A percentile compares a stretch with the other conserved stretches of the same genome.
These are phyloP conservation scores for Myioborus melanocephalus DNA, from an alignment of 2,797 vertebrate species.

Conservation along the genomic window DNA sequence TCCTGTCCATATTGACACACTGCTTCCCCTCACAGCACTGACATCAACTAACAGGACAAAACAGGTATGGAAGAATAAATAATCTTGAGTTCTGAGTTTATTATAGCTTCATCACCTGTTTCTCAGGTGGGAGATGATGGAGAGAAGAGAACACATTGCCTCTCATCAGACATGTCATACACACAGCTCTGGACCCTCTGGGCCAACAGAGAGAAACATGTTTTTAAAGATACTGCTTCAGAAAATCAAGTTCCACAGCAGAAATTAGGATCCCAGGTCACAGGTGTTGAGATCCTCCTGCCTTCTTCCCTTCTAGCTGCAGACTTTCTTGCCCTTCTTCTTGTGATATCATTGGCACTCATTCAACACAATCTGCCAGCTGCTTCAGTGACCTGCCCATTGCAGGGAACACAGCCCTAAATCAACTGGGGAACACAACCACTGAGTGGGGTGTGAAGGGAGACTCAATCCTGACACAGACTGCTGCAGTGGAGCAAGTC, in stretches of 20 bases:
- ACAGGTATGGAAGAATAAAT: not conserved
- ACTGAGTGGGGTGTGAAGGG: not conserved
- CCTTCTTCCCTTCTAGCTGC: not conserved
- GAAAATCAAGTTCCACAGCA: not conserved
- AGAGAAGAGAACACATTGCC: not conserved
- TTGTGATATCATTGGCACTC: not conserved
- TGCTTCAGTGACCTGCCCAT: not conserved
- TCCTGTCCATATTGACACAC: not conserved
- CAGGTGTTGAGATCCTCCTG: not conserved
- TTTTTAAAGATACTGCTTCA: not conserved
- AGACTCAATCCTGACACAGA: not conserved
- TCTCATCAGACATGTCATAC: not conserved
- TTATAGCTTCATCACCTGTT: not conserved
- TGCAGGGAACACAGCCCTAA: not conserved
- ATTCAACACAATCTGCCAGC: not conserved
- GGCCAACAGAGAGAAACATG: not conserved
- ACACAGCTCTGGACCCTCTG: not conserved
- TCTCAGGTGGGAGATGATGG: not conserved
- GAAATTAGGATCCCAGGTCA: not conserved
- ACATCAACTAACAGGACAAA: not conserved
- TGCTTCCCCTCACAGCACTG: not conserved
- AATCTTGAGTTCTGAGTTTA: not conserved
- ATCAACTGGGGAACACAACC: not conserved
- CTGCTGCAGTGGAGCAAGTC: not conserved
- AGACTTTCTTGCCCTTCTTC: not conserved